phyloP scores from a whole-genome alignment of 2,888 invertebrate species.

The Drymonia ruficornis region DNA sequence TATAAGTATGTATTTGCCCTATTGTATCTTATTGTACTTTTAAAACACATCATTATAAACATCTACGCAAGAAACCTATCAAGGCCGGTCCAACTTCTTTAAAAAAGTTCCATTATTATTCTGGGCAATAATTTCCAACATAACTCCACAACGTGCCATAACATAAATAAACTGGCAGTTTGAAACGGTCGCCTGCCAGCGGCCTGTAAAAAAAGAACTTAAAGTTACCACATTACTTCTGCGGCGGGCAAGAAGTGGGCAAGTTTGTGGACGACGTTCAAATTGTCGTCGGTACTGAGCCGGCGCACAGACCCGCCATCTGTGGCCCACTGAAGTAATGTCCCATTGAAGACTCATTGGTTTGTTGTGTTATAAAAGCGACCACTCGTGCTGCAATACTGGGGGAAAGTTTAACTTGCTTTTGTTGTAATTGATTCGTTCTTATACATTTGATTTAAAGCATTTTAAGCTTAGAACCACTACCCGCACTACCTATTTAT shows the following conservation, averaged over 20 bases:
- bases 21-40: too few relatives aligned
- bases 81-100: too few relatives aligned
- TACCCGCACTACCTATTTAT: too few relatives aligned
- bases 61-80: too few relatives aligned
- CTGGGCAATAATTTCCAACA: slow-evolving; percentile 11
- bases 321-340: slow-evolving; percentile 54
- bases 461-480: slow-evolving; percentile 11
- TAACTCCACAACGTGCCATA: slow-evolving; percentile 30
- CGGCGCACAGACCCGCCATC: slow-evolving; percentile 52
- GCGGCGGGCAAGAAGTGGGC: slow-evolving; percentile 58
- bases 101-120: not conserved
- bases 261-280: slow-evolving; percentile 60
- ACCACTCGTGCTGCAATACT: slow-evolving; percentile 17
- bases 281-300: slow-evolving; percentile 59
- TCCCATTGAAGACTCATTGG: slow-evolving; percentile 44
- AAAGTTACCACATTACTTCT: slow-evolving; percentile 71
- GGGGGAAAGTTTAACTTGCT: slow-evolving; percentile 13
- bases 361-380: slow-evolving; percentile 28
- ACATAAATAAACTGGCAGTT: slow-evolving; percentile 56
- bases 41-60: too few relatives aligned
- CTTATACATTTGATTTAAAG: too few relatives aligned
- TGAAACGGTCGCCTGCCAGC: slow-evolving; percentile 47
- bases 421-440: slow-evolving; percentile 9
- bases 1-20: too few relatives aligned
- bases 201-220: slow-evolving; percentile 56